phyloP scores from a whole-genome alignment of 2,113 vertebrate species.

The Hippocampus abdominalis region DNA sequence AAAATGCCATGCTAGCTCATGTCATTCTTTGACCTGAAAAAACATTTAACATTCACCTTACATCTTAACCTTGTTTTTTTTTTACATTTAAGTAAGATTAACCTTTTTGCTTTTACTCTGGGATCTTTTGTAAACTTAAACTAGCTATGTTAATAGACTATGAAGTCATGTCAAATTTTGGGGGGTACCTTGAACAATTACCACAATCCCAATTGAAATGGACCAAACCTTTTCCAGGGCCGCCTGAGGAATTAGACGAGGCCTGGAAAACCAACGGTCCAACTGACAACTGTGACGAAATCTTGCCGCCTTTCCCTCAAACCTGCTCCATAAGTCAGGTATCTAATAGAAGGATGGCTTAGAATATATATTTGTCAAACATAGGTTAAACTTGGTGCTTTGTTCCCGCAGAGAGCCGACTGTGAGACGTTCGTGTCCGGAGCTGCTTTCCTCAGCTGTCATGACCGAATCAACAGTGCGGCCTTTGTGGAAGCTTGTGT shows the following conservation, averaged over 20 bases:
- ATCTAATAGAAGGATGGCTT: conserved; percentile 1
- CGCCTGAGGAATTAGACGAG: conserved; percentile 62
- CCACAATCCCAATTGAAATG: not conserved
- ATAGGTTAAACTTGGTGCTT: not conserved
- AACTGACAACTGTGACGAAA: conserved; percentile 74
- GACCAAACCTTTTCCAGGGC: conserved; percentile 8
- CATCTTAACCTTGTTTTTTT: too few species aligned
- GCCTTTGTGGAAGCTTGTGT: conserved; percentile 78
- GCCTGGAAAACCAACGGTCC: conserved; percentile 75
- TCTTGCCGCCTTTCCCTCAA: fast-evolving
- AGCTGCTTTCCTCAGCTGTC: conserved; percentile 74
- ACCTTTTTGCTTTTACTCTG: too few species aligned
- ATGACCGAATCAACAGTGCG: conserved; percentile 63
- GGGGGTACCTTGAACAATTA: too few species aligned
- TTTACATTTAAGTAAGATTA: too few species aligned
- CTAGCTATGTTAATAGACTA: too few species aligned
- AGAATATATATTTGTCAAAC: too few species aligned
- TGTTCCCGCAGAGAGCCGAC: conserved; percentile 27
- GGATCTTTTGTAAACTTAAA: too few species aligned
- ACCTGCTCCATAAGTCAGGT: conserved; percentile 43
- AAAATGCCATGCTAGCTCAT: too few species aligned
- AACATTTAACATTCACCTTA: too few species aligned
- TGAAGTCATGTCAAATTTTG: too few species aligned
- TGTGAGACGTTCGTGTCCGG: conserved; percentile 72
- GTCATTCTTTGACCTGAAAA: too few species aligned